Base-by-base conservation (phyloP, 2,888 invertebrate species). In the Aplocera efformata region DNA sequence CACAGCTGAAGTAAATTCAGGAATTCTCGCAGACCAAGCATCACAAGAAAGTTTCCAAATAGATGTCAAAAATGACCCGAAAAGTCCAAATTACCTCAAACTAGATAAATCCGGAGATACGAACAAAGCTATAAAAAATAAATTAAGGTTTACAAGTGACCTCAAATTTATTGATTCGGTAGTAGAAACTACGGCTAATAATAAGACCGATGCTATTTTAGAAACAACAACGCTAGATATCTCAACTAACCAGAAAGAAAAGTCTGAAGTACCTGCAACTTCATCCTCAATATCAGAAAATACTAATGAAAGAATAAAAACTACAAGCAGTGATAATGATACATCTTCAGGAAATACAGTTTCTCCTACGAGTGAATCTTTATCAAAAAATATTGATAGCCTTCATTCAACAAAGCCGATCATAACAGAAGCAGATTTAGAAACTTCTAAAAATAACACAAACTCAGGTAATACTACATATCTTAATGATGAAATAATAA, bases 1-100 rank as follows among this genome's bases (percentile, higher is more conserved):
- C 10, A 36, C 44, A 6, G 48, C 45, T n/a, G 49, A 53, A 17
- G 29, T 33, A 10, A 34, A 10, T 30, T 10, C 35, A 22, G 32
- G 42, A 46, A 25, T 22, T 8, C 7, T 48, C 9, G 50, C 51
- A 31, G 75, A 78, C 43, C 52, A 74, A 9, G 52, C 55, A 4
- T 59, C 51, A 24, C 67, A 62, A 36, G 74, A 65, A 37, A 77
- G 70, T 38, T 48, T 64, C 10, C 38, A 59, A 22, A 42, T 71
- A 17, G 67, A 72, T 56, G 58, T 71, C 9, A 67, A 50, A 50
- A 52, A 67, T 38, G 63, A 70, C 32, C 10, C 60, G 10, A 65
- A 52, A 33, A 58, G 51, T 43, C 38, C 49, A 3, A 59, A 64
- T 42, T 50, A 61, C 32, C 50, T 48, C 9, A 52, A 44, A 22